phyloP scores from a whole-genome alignment of 2,888 invertebrate species.

The Caenorhabditis auriculariae region DNA sequence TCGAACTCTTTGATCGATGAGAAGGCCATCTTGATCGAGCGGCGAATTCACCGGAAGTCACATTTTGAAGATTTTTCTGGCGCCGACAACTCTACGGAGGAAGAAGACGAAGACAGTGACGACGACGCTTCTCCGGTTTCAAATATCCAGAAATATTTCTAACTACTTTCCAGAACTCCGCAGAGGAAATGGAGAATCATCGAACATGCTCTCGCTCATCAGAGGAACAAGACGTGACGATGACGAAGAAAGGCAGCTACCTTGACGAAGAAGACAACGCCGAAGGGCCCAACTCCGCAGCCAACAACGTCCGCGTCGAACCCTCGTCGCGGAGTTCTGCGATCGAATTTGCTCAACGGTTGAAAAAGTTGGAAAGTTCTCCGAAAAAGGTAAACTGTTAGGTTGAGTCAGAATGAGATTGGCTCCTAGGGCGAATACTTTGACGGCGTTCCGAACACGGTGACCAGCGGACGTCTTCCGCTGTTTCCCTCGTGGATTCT shows the following conservation, averaged over 20 bases:
- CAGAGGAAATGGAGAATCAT: constrained; percentile 6
- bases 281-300: no score
- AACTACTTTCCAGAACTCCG: constrained; percentile 4
- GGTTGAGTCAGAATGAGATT: background rate
- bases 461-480: constrained; percentile 76
- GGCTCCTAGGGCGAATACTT: constrained; percentile 70
- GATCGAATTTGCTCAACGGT: constrained; percentile 9
- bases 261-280: no score
- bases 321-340: no score
- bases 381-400: constrained; percentile 7
- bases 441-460: constrained; percentile 84
- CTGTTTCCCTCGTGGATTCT: constrained; percentile 88
- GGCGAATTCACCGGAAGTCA: no score
- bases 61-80: no score
- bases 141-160: constrained; percentile 4
- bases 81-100: no score
- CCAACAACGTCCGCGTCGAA: no score
- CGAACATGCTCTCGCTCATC: no score
- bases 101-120: constrained; percentile 26
- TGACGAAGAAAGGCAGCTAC: no score
- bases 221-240: constrained; percentile 5
- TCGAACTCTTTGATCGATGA: constrained; percentile 34
- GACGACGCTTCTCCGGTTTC: constrained; percentile 41
- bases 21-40: no score
- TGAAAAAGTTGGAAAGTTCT: constrained; percentile 6